Base-by-base conservation (phyloP, 1,140 invertebrate species). In the Drosophila lini region DNA sequence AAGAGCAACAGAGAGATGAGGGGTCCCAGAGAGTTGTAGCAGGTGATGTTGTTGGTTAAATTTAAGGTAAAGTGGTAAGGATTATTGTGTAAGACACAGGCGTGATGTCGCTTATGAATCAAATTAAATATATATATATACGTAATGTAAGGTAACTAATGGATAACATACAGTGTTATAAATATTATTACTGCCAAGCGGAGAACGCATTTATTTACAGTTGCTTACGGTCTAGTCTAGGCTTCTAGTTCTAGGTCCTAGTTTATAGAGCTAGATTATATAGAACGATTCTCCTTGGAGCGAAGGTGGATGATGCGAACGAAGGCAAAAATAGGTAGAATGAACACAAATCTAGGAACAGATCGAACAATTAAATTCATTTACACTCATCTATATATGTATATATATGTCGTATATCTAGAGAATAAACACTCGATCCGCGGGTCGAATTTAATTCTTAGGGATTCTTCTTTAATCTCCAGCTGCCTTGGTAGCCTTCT, bases 381-480 rank as follows among this genome's bases (percentile, higher is more conserved):
- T 56, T 53, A 48, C 69, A 56, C 38, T 42, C 40, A 34, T 64
- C 36, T 50, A 52, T 40, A 44, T 53, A 5, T 53, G 7, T 36
- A 38, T 53, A 44, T 36, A 15, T 53, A 53, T 53, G 16, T 55
- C 9, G 52, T 55, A 55, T 25, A 34, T 47, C 52, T 65, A 64
- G 32, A 76, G 55, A 68, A 58, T 59, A 22, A 76, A 76, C 42
- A 59, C 56, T 50, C 38, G 50, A 55, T 73, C 56, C 41, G 40
- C 22, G 42, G 67, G 48, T 22, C 13, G 52, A 77, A 68, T 77
- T 69, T 10, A 59, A 59, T 77, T 85, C 38, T 65, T 73, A 74
- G 55, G 80, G 50, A 71, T 73, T 77, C 52, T n/a, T 73, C 65
- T 88, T 71, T 79, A 76, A 88, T 82, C 80, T 79, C 70, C 56